Conservation (phyloP, 2,113 vertebrate genomes). For the Arizona elegans region DNA sequence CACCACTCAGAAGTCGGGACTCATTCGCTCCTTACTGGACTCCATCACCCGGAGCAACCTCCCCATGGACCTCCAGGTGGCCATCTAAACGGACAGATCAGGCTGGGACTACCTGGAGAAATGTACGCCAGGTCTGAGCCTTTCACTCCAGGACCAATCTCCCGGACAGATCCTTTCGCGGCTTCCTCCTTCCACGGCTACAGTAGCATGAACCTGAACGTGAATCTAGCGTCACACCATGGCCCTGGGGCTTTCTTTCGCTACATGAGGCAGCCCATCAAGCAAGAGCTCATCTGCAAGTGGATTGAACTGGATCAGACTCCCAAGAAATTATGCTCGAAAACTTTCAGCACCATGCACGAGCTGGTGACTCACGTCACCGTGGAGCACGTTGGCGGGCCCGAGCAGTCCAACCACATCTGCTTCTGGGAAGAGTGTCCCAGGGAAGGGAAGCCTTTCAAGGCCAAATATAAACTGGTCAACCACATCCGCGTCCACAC, state of each 20-base stretch:
- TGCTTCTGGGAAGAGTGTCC: constrained; percentile 99
- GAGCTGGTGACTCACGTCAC: constrained; percentile 97
- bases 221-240: constrained; percentile 78
- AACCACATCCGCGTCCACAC: constrained; percentile 99
- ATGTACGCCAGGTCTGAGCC: constrained; percentile 95
- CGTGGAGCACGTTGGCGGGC: constrained; percentile 98
- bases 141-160: constrained; percentile 87
- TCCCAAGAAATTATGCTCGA: constrained; percentile 88
- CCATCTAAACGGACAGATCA: constrained; percentile 95
- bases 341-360: constrained; percentile 99
- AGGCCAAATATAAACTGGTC: constrained; percentile 99
- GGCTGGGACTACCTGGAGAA: constrained; percentile 96
- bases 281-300: constrained; percentile 98
- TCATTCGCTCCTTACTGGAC: constrained; percentile 89
- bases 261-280: constrained; percentile 98
- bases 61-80: constrained; percentile 89
- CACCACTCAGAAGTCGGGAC: constrained; percentile 84
- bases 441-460: constrained; percentile 96
- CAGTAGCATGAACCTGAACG: constrained; percentile 90
- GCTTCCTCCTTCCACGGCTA: constrained; percentile 88
- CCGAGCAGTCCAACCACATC: constrained; percentile 94
- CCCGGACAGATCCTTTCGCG: constrained; percentile 89
- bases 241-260: constrained; percentile 96
- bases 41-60: constrained; percentile 88
- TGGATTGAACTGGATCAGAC: constrained; percentile 88